phyloP scores from a whole-genome alignment of 2,797 vertebrate genomes.

The Urophycis tenuis region DNA sequence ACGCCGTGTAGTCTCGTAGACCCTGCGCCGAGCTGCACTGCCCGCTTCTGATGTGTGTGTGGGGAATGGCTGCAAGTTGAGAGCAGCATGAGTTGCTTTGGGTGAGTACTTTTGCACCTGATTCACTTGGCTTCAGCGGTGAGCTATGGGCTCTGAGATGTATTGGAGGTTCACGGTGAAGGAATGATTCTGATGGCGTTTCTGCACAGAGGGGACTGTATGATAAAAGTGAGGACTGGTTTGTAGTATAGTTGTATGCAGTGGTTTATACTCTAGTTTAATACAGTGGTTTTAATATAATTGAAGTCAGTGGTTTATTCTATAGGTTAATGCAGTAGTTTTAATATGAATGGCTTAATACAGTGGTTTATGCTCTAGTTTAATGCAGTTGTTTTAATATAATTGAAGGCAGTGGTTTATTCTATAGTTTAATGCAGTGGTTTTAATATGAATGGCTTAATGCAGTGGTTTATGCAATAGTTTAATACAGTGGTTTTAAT shows the following conservation, averaged over 20 bases:
- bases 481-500: not conserved
- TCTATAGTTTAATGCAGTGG: no score
- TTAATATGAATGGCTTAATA: no score
- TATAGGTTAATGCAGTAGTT: no score
- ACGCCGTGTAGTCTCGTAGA: not conserved
- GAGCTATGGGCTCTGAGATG: not conserved
- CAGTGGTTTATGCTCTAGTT: no score
- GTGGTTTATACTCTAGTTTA: slow-evolving; percentile 8
- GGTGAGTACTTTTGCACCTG: slow-evolving; percentile 69
- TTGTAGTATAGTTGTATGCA: slow-evolving; percentile 9
- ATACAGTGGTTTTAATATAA: no score
- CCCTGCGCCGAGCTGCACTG: slow-evolving; percentile 12
- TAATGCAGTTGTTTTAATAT: slow-evolving; percentile 1
- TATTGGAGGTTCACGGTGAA: no score
- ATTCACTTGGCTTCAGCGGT: not conserved
- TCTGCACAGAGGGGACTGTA: no score
- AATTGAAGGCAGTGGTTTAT: slow-evolving; percentile 19
- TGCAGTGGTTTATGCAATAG: not conserved
- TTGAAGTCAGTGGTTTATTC: no score
- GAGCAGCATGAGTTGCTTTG: slow-evolving; percentile 77
- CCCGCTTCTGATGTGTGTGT: slow-evolving; percentile 21
- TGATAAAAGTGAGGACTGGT: not conserved
- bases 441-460: not conserved
- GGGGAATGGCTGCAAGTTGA: slow-evolving; percentile 50
- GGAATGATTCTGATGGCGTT: no score